phyloP scores from a whole-genome alignment of 2,113 vertebrate species.

The Geococcyx californianus region DNA sequence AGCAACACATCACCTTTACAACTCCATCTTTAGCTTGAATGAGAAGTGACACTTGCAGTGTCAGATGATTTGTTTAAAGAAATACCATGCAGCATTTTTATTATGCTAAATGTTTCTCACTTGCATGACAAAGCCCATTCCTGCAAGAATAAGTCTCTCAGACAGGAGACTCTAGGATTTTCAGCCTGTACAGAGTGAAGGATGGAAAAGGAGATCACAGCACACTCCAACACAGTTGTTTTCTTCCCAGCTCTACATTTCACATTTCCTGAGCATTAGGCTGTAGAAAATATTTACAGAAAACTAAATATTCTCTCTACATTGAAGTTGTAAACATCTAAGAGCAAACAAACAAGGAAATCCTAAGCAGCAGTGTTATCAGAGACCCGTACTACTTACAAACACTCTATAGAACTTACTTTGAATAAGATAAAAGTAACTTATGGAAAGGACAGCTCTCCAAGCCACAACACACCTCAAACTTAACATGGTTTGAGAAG shows the following conservation, averaged over 20 bases:
- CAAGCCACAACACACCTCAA: rapidly evolving
- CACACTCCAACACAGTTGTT: rapidly evolving
- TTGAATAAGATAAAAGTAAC: neutral
- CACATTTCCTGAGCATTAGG: neutral
- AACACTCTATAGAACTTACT: neutral
- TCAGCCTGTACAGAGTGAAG: neutral
- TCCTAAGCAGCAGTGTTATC: rapidly evolving
- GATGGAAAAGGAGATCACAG: neutral
- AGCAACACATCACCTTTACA: neutral
- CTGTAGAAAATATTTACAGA: neutral
- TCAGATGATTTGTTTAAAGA: neutral
- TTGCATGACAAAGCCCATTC: neutral
- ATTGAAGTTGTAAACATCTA: neutral
- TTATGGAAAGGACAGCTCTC: neutral
- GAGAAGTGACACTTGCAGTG: neutral
- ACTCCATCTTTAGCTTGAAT: neutral
- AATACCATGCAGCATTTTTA: neutral
- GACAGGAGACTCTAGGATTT: neutral
- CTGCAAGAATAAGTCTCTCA: neutral
- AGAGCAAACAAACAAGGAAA: neutral
- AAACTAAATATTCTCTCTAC: neutral
- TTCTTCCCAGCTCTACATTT: neutral
- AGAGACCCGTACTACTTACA: neutral
- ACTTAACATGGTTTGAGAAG: neutral
- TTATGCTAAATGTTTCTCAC: neutral